Evolutionary conservation across 2,888 invertebrate genomes (phyloP), one percentile per base, ranked within the genome.

Genomic region (Oscheius sp.): DNA sequence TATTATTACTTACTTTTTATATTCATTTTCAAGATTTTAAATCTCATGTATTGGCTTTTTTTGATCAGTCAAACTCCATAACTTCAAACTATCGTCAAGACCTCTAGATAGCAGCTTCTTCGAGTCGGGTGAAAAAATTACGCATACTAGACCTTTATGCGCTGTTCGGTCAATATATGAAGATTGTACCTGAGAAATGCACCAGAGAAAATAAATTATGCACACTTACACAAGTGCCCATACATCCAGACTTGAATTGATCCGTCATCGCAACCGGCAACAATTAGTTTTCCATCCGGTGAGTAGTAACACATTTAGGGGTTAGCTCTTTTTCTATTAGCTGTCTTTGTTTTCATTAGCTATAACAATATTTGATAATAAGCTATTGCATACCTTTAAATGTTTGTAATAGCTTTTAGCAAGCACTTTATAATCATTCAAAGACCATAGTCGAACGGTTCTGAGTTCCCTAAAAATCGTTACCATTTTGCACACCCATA

Each of bases 231-330:
- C 92, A 94, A 86, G 92, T 93, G 31, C 95, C n/a, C 90, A 61
- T 94, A 92, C 86, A 98, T 97, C 97, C 98, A 98, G 89, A 96
- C 92, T 88, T 97, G 97, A 65, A 96, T 91, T 0, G 94, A 94
- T 0, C 98, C 98, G 88, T 99, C 98, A 50, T 91, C 91, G 86
- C 97, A 96, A 0, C 93, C 97, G 69, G 93, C 93, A 0, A 93
- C 93, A 3, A 97, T 92, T 0, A 93, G 91, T 91, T 91, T 84
- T 6, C 83, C 85, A 66, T 85, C 85, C 6, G 77, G 74, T 2
- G 83, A 83, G 48, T 80, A 86, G 46, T 78, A 75, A 50, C 84
- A 84, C 0, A 75, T 71, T 55, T 80, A 81, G 4, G 85, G 84
- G 64, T 76, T 78, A 10, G 81, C 81, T 29, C 84, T 75, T 53